Evolutionary conservation across 2,113 vertebrate genomes (phyloP).

Genomic region (Dryoscopus gambensis): DNA sequence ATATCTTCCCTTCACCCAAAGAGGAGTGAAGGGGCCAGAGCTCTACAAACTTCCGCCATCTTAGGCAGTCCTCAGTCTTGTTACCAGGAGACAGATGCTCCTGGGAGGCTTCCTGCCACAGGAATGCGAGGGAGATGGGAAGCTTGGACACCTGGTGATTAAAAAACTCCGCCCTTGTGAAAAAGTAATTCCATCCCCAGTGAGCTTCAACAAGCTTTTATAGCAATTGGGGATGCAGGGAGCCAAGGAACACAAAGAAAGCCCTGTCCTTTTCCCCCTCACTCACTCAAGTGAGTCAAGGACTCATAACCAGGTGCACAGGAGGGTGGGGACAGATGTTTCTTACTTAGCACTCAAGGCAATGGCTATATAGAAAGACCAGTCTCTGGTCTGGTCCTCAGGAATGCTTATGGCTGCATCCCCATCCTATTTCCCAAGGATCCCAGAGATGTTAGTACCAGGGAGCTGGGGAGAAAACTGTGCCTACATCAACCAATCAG

Average conservation of each 20-base stretch:
- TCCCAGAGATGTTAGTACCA: background rate
- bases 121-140: background rate
- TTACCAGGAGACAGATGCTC: background rate
- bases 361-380: background rate
- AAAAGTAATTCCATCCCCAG: background rate
- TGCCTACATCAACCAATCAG: background rate
- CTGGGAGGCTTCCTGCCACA: background rate
- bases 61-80: background rate
- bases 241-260: background rate
- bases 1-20: background rate
- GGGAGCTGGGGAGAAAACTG: background rate
- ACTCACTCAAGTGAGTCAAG: background rate
- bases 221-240: background rate
- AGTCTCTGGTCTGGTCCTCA: background rate
- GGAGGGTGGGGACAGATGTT: background rate
- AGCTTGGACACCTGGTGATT: background rate
- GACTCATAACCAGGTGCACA: background rate
- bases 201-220: background rate
- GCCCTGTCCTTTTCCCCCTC: background rate
- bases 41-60: background rate
- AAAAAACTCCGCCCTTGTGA: background rate
- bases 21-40: background rate
- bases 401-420: background rate
- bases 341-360: background rate
- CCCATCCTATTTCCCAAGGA: background rate